A percentile compares a stretch with the other conserved stretches of the same genome.
These are phyloP conservation scores for Drosophila lini DNA, from an alignment of 1,140 invertebrate genomes.

Conservation along the genomic window DNA sequence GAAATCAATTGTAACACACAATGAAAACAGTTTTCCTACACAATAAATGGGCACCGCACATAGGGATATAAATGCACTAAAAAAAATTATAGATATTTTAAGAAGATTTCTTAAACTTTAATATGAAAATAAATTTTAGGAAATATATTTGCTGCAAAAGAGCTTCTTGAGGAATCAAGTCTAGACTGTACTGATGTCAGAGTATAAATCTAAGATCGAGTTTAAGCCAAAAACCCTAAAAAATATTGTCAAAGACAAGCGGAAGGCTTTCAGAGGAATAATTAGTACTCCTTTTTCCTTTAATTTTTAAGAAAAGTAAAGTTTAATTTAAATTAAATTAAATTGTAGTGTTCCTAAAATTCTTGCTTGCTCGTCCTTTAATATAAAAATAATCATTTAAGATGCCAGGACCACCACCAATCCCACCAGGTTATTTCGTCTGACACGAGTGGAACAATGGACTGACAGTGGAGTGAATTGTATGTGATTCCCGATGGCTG, in stretches of 20 bases:
- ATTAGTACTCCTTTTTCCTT: background rate
- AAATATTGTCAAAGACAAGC: too few species aligned
- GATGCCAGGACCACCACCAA: constrained; percentile 27
- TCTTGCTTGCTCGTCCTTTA: constrained; percentile 45
- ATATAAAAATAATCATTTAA: constrained; percentile 71
- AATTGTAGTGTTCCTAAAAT: constrained; percentile 1
- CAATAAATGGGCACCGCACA: constrained; percentile 42
- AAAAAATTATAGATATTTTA: background rate
- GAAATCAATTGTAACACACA: constrained; percentile 73
- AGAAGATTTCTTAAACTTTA: too few species aligned
- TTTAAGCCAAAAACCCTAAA: too few species aligned
- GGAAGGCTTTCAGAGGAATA: background rate
- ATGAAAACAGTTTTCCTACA: constrained; percentile 63
- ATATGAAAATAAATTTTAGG: background rate
- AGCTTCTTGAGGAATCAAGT: background rate
- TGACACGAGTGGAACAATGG: constrained; percentile 36
- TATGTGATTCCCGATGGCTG: constrained; percentile 29
- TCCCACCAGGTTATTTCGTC: constrained; percentile 15
- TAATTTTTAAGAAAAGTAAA: too few species aligned
- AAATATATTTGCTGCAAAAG: background rate
- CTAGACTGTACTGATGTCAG: background rate
- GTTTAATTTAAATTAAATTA: background rate
- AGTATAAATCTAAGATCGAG: too few species aligned
- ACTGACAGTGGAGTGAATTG: constrained; percentile 35
- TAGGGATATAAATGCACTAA: background rate